These are phyloP conservation scores for Palythoa grandiflora DNA, from an alignment of 92 coral and sea anemone genomes.

Conservation along the genomic window DNA sequence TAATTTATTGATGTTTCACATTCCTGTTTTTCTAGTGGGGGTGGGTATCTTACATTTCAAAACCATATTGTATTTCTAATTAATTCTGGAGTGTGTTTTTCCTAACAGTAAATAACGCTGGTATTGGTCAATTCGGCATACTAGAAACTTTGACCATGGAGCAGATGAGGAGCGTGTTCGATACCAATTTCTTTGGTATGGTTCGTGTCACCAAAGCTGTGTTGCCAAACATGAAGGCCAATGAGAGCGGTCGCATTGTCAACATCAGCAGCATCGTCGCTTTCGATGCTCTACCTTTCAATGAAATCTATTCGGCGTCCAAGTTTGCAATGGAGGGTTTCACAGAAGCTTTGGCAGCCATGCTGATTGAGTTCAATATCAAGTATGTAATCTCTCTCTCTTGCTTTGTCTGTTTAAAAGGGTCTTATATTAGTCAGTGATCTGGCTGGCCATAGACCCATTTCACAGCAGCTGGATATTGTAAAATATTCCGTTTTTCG, in stretches of 20 bases:
- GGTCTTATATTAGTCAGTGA: too few relatives aligned
- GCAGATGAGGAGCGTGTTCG: slow-evolving; percentile 55
- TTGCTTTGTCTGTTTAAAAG: too few relatives aligned
- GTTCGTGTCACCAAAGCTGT: slow-evolving; percentile 80
- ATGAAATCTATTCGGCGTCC: slow-evolving; percentile 72
- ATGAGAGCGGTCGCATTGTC: slow-evolving; percentile 76
- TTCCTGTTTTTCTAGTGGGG: too few relatives aligned
- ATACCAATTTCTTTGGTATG: slow-evolving; percentile 86
- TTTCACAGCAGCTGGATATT: too few relatives aligned
- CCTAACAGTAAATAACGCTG: too few relatives aligned
- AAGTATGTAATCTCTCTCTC: slow-evolving; percentile 42
- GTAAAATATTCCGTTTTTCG: too few relatives aligned
- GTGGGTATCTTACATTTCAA: too few relatives aligned
- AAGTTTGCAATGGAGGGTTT: slow-evolving; percentile 92
- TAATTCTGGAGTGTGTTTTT: too few relatives aligned
- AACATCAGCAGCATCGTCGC: slow-evolving; percentile 44
- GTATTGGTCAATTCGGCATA: slow-evolving; percentile 41
- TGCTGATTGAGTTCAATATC: slow-evolving; percentile 68
- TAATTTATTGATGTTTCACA: too few relatives aligned
- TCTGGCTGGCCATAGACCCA: too few relatives aligned
- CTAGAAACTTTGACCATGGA: slow-evolving; percentile 73
- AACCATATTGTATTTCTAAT: too few relatives aligned
- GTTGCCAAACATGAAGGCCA: slow-evolving; percentile 81
- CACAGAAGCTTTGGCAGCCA: slow-evolving; percentile 76
- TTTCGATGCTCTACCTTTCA: slow-evolving; percentile 71